Evolutionary conservation across 1,140 invertebrate species (phyloP).

Genomic region (Ceratina japonica): DNA sequence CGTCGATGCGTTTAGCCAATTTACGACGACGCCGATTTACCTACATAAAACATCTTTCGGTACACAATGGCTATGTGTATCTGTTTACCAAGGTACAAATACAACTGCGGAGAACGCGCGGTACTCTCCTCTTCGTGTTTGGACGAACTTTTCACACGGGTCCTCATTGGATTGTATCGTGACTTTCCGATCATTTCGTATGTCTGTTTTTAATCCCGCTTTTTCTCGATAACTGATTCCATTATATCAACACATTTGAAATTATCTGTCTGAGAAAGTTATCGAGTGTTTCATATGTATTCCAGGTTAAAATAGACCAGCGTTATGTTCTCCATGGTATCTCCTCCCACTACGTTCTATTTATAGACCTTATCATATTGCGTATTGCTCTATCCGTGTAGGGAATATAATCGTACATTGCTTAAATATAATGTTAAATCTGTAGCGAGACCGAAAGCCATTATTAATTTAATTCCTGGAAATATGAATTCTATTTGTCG

Average conservation of each 20-base stretch:
- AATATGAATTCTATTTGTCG: no score
- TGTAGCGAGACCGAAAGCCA: no score
- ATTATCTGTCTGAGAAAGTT: not conserved
- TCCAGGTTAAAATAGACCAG: not conserved
- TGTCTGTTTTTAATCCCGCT: not conserved
- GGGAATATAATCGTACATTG: not conserved
- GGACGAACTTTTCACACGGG: not conserved
- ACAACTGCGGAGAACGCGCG: not conserved
- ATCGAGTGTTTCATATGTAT: not conserved
- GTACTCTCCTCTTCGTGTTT: not conserved
- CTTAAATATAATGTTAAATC: no score
- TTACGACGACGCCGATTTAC: not conserved
- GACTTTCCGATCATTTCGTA: conserved; percentile 4
- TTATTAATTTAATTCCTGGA: not conserved
- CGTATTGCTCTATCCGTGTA: no score
- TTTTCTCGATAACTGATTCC: not conserved
- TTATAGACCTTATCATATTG: not conserved
- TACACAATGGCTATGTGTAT: not conserved
- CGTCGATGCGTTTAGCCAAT: not conserved
- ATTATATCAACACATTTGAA: not conserved
- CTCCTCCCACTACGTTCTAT: not conserved
- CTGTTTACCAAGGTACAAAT: not conserved
- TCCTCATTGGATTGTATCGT: conserved; percentile 17
- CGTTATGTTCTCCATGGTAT: not conserved
- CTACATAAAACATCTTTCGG: no score